Base-by-base conservation (phyloP, 1,140 invertebrate genomes). In the Drosophila baimaii region DNA sequence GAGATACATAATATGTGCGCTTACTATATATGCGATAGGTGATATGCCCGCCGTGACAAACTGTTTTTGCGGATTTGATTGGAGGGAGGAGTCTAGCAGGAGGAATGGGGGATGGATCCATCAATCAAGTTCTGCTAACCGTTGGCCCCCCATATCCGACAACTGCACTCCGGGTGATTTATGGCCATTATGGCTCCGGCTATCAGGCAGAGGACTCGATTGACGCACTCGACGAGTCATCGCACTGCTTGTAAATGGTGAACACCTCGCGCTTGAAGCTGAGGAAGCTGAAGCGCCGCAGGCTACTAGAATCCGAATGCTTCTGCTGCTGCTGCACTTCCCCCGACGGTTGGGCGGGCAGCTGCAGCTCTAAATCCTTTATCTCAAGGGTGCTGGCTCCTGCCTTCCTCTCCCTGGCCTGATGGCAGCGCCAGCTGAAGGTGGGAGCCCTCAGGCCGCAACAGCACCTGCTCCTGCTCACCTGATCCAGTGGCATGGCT, bases 121-220 rank as follows among this genome's bases (percentile, higher is more conserved):
- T 70, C 58, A 84, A 77, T 84, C 72, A 85, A 77, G 58, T 64
- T 66, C 69, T 71, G 66, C 69, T 71, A 71, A 77, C 41, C 61
- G 68, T 81, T 70, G 51, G 51, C 51, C 27, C 25, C 49, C 57
- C 51, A 35, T 68, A 64, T 55, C 62, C 74, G 75, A 21, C 46
- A 51, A 69, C 69, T 63, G 35, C 25, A 47, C n/a, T 44, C 56
- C 10, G 23, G n/a, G 37, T 85, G 69, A 81, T 71, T 78, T 56
- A 85, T 86, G 61, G 59, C 39, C 54, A 27, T 54, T 54, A 35
- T 54, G 51, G 31, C 51, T 35, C 19, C 29, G 9, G 35, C 51
- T 59, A 65, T 81, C 75, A 82, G 51, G 47, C 41, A 17, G 58
- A 69, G 52, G 79, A 79, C 46, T 79, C 66, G 23, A 82, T 79